Evolutionary conservation across 2,888 invertebrate genomes (phyloP), one percentile per base, ranked within the genome.

Genomic region (Hirtodrosophila trivittata): DNA sequence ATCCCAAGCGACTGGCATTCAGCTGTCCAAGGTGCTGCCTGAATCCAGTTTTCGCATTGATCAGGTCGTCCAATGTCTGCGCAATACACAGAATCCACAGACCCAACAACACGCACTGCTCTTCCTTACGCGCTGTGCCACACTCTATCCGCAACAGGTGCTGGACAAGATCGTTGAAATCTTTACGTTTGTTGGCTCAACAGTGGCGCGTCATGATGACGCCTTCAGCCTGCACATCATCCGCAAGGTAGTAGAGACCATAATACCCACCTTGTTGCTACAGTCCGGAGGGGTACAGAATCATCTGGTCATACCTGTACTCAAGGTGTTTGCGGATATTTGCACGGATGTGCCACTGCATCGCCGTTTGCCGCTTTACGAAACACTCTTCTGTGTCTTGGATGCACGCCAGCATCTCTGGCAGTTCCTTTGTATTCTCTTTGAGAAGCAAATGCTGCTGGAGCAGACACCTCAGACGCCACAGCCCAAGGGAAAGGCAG

Each of bases 111-210:
- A 98, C 83, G 97, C 98, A 0, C 91, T 99, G 51, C 92, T 97
- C 25, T 92, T 98, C 0, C 92, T 99, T 1, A 94, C 96, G 0
- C 93, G 95, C 56, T 94, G 95, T 9, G 96, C 97, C 0, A 92
- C 92, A 21, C 92, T 96, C 85, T 92, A 95, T 56, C 97, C 97
- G 0, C 94, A 95, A 60, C 94, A 95, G 91, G 97, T 99, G 0
- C 91, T 98, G 10, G 95, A 97, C 87, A 97, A 98, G 84, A 95
- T 98, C 2, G 98, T 99, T 94, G 95, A 97, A 14, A 96, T 99
- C 77, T 99, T 99, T 89, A 98, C 98, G 0, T 99, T 99, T 87
- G 97, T 99, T 94, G 99, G 99, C 0, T 96, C 96, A 0, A 97
- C 97, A 0, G 94, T 99, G 7, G 92, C 98, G 0, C 93, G 98